phyloP scores from a whole-genome alignment of 2,797 vertebrate genomes.

The Artibeus jamaicensis region DNA sequence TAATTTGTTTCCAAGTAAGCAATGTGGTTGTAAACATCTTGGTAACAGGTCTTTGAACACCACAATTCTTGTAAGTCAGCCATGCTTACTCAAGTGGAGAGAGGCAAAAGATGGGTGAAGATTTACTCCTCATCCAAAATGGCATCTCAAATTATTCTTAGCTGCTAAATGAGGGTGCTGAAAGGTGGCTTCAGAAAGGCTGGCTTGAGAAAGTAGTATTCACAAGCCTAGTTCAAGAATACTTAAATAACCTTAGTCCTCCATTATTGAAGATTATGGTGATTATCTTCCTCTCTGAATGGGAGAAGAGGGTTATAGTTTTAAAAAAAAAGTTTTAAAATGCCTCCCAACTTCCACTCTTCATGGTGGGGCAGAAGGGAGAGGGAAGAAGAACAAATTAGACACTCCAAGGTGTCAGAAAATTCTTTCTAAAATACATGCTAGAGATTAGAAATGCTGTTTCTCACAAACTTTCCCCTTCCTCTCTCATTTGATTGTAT shows the following conservation, averaged over 20 bases:
- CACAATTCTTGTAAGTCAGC: not conserved
- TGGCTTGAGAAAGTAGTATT: slow-evolving; percentile 46
- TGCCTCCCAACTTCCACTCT: slow-evolving; percentile 14
- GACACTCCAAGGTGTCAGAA: not conserved
- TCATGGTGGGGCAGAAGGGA: not conserved
- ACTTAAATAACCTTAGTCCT: slow-evolving; percentile 56
- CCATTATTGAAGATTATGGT: slow-evolving; percentile 69
- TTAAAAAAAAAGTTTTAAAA: slow-evolving; percentile 32
- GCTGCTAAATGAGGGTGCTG: slow-evolving; percentile 41
- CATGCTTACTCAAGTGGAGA: not conserved
- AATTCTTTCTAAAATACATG: not conserved
- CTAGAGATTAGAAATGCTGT: not conserved
- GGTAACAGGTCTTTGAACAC: slow-evolving; percentile 42
- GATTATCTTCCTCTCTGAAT: slow-evolving; percentile 59
- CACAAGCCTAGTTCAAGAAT: slow-evolving; percentile 50
- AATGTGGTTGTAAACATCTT: not conserved
- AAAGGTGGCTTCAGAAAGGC: slow-evolving; percentile 54
- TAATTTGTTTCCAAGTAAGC: slow-evolving; percentile 27
- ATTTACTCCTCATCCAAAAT: slow-evolving; percentile 47
- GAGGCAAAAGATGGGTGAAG: slow-evolving; percentile 49
- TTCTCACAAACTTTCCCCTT: slow-evolving; percentile 8
- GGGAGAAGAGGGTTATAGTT: slow-evolving; percentile 21
- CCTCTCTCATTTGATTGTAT: slow-evolving; percentile 22
- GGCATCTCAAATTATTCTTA: slow-evolving; percentile 64
- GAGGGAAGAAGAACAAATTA: not conserved